Base-by-base conservation (phyloP, 2,888 invertebrate genomes). In the Anoplius nigerrimus region DNA sequence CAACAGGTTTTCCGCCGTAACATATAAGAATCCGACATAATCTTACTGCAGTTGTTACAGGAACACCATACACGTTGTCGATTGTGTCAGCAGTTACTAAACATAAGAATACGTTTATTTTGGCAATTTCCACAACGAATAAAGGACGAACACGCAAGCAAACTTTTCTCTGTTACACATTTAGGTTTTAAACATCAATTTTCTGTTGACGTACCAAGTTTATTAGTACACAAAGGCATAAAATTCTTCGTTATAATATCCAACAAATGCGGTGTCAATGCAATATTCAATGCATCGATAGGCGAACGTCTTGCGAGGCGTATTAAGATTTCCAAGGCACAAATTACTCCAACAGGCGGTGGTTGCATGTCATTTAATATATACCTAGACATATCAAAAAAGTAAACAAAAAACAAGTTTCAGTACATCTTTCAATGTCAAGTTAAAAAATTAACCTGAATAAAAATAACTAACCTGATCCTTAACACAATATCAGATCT, bases 401-500 rank as follows among this genome's bases (percentile, higher is more conserved):
- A n/a, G n/a, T n/a, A n/a, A n/a, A n/a, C n/a, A n/a, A n/a, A n/a
- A n/a, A n/a, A n/a, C n/a, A n/a, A n/a, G n/a, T n/a, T 16, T n/a
- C 2, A 48, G 5, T 34, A 20, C 21, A 22, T 0, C 2, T 6
- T 1, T 13, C 1, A 34, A 34, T 11, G 11, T 13, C 34, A 34
- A 5, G 4, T 8, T 52, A 5, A 57, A 56, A 43, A 16, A 11
- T 43, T 56, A 11, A 57, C n/a, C 16, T 61, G 13, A 58, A 72
- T 55, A 73, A 63, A 68, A 42, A 74, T 51, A 24, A 51, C 4
- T n/a, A n/a, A 93, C 91, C 92, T 90, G 58, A 95, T 91, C 73
- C 97, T 92, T 71, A 93, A 92, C 22, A 97, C 88, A 73, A 97
- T 92, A 84, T 95, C 93, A 13, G 95, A 94, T 78, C 96, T 91